Conservation (phyloP, 30 jellyfish, hydroid and myxozoan species). For the Phacellophora camtschatica region DNA sequence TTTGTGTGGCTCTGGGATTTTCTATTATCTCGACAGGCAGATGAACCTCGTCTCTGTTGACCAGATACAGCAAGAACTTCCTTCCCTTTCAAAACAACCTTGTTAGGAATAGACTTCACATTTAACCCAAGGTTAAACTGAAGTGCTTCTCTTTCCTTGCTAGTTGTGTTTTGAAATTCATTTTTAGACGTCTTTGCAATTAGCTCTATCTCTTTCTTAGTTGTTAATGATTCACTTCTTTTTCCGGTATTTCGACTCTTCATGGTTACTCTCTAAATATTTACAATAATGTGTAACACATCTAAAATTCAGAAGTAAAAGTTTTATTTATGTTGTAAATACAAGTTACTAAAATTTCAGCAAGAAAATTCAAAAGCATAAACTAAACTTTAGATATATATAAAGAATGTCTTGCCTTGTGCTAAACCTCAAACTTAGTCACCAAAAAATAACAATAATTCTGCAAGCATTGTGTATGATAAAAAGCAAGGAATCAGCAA, state of each 20-base stretch:
- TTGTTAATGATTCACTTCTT: neutral
- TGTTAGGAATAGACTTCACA: neutral
- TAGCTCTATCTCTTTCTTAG: slow-evolving; percentile 31
- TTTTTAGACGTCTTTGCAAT: slow-evolving; percentile 33
- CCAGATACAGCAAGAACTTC: slow-evolving; percentile 58
- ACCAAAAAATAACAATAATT: no score
- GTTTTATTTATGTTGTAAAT: no score
- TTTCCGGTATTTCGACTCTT: slow-evolving; percentile 1
- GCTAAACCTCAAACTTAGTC: no score
- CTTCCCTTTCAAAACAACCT: slow-evolving; percentile 18
- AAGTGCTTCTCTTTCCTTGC: slow-evolving; percentile 5
- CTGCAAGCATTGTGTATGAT: no score
- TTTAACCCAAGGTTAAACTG: slow-evolving; percentile 13
- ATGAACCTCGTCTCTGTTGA: slow-evolving; percentile 14
- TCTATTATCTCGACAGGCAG: neutral
- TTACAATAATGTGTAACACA: no score
- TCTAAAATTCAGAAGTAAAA: no score
- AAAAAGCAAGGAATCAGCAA: no score
- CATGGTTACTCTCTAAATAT: no score
- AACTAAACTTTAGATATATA: no score
- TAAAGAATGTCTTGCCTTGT: no score
- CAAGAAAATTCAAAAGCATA: no score
- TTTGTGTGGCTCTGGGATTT: neutral
- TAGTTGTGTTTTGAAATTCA: slow-evolving; percentile 34
- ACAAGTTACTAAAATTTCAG: no score